A percentile compares a stretch with the other conserved stretches of the same genome.
These are phyloP conservation scores for Telmatherina bonti DNA, from an alignment of 2,797 vertebrate species.

Conservation along the genomic window DNA sequence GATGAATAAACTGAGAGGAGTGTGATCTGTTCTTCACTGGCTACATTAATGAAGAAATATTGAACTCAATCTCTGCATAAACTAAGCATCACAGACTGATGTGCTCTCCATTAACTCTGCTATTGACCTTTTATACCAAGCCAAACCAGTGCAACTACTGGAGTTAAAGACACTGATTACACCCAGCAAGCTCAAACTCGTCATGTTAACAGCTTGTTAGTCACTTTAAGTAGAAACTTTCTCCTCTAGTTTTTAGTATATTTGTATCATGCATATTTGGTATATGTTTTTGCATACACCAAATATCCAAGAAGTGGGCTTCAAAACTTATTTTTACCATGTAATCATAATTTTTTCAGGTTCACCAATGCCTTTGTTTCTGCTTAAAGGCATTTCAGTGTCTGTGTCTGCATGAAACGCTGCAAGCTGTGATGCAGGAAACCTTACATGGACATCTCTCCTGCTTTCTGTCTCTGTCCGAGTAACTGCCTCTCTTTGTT, in stretches of 20 bases:
- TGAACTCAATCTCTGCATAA: conserved; percentile 10
- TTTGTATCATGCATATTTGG: too few relatives aligned
- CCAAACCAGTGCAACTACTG: background rate
- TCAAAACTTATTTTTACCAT: background rate
- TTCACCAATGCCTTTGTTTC: conserved; percentile 21
- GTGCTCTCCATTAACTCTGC: background rate
- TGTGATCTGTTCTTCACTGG: conserved; percentile 9
- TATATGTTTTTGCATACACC: background rate
- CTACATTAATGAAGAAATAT: conserved; percentile 19
- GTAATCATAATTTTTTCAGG: background rate
- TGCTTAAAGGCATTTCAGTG: too few relatives aligned
- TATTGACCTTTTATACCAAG: background rate
- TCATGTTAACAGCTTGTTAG: background rate
- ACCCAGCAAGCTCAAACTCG: background rate
- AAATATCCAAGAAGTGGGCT: background rate
- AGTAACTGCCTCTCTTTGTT: conserved; percentile 30
- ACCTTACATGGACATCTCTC: conserved; percentile 82
- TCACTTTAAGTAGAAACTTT: background rate
- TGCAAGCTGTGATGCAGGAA: conserved; percentile 56
- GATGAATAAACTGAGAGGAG: background rate
- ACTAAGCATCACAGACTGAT: background rate
- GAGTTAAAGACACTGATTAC: background rate
- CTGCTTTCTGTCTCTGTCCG: conserved; percentile 12
- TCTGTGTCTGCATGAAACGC: conserved; percentile 35
- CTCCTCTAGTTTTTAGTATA: too few relatives aligned